These are phyloP conservation scores for Drosophila picticornis DNA, from an alignment of 2,888 invertebrate genomes.

Conservation along the genomic window DNA sequence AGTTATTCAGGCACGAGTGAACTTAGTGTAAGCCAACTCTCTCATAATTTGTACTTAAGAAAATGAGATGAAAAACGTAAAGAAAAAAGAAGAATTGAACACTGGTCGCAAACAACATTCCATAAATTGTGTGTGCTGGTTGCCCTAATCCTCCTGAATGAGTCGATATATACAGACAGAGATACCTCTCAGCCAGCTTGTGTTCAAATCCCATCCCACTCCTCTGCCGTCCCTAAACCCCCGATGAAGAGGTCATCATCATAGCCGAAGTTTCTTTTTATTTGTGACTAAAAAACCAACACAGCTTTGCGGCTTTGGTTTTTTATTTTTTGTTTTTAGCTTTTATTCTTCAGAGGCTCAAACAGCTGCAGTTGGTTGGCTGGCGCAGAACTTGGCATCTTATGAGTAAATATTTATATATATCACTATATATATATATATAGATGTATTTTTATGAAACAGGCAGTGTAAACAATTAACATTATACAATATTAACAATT, in stretches of 20 bases:
- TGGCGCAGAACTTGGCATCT: conserved; percentile 73
- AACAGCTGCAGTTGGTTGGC: conserved; percentile 56
- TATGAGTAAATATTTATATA: conserved; percentile 72
- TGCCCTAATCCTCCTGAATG: conserved; percentile 12
- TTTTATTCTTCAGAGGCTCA: conserved; percentile 29
- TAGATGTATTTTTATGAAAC: conserved; percentile 77
- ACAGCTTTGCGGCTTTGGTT: conserved; percentile 56
- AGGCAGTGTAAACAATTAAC: conserved; percentile 58
- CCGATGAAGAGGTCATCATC: not conserved
- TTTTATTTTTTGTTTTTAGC: conserved; percentile 31
- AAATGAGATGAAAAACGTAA: not conserved
- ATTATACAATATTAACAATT: conserved; percentile 65
- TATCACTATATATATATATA: conserved; percentile 49
- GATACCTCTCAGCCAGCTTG: conserved; percentile 68
- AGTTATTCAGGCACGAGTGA: conserved; percentile 40
- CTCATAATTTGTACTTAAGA: conserved; percentile 53
- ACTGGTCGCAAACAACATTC: conserved; percentile 55
- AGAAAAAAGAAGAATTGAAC: conserved; percentile 17
- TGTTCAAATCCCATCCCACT: conserved; percentile 54
- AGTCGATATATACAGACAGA: conserved; percentile 18
- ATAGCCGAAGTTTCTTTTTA: conserved; percentile 19
- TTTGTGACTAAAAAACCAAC: conserved; percentile 27
- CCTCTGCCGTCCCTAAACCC: not conserved
- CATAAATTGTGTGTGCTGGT: conserved; percentile 41
- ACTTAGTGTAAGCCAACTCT: conserved; percentile 31